A percentile compares a stretch with the other conserved stretches of the same genome.
Conservation (phyloP, 2,113 vertebrate species). For the Zingel zingel region DNA sequence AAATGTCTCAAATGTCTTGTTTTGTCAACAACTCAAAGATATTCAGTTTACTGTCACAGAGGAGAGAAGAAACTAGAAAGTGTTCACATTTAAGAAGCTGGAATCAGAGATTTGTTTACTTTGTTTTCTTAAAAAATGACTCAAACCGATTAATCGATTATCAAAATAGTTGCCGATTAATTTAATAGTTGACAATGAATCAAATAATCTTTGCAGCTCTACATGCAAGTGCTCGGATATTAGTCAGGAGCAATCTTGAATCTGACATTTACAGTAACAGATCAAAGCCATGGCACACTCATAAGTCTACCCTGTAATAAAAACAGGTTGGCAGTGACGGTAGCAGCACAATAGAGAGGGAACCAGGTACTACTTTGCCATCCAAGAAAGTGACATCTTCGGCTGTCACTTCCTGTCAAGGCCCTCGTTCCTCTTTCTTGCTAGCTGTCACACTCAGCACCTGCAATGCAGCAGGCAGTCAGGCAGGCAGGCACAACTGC, state of each 20-base stretch:
- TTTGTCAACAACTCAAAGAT: too few species aligned
- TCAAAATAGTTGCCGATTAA: too few species aligned
- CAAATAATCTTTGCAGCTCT: too few species aligned
- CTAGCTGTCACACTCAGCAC: slow-evolving; percentile 70
- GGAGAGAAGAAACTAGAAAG: too few species aligned
- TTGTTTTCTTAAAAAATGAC: too few species aligned
- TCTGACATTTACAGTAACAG: background rate
- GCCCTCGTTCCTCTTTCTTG: slow-evolving; percentile 54
- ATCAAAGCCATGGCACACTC: background rate
- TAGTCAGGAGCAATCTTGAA: background rate
- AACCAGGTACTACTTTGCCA: slow-evolving; percentile 41
- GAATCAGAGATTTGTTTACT: too few species aligned
- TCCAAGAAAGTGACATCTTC: slow-evolving; percentile 49
- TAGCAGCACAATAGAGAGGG: slow-evolving; percentile 6
- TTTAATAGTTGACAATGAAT: too few species aligned
- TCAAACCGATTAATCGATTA: too few species aligned
- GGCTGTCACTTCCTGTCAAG: slow-evolving; percentile 64
- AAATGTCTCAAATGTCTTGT: too few species aligned
- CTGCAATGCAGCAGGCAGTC: slow-evolving; percentile 82
- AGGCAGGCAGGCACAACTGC: slow-evolving; percentile 51
- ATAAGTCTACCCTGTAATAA: background rate
- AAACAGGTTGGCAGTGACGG: background rate
- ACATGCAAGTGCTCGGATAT: background rate
- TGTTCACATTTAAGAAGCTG: too few species aligned
- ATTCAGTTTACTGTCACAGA: too few species aligned